phyloP scores from a whole-genome alignment of 1,140 invertebrate genomes.

The Anastrepha obliqua region DNA sequence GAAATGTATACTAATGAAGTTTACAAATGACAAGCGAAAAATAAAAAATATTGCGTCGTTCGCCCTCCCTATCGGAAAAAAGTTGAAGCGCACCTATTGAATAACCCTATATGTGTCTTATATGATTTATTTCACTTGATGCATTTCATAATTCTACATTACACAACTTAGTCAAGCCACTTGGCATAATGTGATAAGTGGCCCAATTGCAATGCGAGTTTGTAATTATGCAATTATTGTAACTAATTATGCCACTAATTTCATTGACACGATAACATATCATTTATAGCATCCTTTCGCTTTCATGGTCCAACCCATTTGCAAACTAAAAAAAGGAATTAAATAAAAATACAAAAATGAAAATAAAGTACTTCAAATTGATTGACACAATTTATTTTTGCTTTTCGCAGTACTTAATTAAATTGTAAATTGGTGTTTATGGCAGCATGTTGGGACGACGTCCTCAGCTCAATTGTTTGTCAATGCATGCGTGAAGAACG shows the following conservation, averaged over 20 bases:
- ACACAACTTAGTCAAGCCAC: neutral
- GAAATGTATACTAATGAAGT: too few species aligned
- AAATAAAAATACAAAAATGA: neutral
- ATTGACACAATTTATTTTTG: conserved; percentile 40
- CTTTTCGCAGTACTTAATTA: conserved; percentile 4
- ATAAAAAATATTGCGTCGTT: too few species aligned
- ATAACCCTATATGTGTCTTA: too few species aligned
- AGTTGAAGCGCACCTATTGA: too few species aligned
- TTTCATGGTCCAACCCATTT: neutral
- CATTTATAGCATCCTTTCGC: conserved; percentile 23
- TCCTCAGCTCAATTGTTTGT: conserved; percentile 10
- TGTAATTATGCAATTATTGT: neutral
- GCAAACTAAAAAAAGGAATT: neutral
- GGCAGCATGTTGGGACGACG: neutral
- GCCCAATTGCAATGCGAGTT: neutral
- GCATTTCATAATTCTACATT: neutral
- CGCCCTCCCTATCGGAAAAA: too few species aligned
- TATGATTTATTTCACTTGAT: too few species aligned
- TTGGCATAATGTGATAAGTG: too few species aligned
- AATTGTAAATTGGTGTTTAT: conserved; percentile 39
- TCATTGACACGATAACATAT: neutral
- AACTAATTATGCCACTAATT: neutral
- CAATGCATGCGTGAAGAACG: conserved; percentile 28
- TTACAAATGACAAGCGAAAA: too few species aligned
- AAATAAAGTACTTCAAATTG: neutral